Evolutionary conservation across 2,113 vertebrate genomes (phyloP), one percentile per base, ranked within the genome.

Genomic region (Acanthisitta chloris): DNA sequence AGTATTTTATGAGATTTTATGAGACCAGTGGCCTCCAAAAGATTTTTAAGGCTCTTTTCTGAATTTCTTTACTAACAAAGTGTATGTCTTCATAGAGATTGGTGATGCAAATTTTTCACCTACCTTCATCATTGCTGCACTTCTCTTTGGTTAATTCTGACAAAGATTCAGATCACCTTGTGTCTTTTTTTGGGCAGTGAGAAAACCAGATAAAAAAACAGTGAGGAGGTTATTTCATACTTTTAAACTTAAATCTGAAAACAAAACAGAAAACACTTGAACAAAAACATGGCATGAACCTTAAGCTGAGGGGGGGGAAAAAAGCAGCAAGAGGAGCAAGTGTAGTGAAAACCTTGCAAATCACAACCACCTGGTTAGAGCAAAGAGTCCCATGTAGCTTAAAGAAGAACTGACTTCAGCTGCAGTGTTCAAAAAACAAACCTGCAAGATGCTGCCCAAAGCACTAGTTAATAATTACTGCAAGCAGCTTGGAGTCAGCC

Each of bases 401-500:
- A 64, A 70, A 79, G 72, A 94, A 81, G 69, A 92, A 80, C 71
- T 81, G 57, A 83, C 40, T 94, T 64, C 59, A 51, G 38, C 78
- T 83, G 59, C 55, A 54, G 2, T 49, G 43, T 92, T 87, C 92
- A 71, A 48, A 95, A 84, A 80, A 15, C 36, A 34, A 95, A 94
- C 85, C n/a, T 96, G 33, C 1, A 11, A 69, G 78, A 82, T 11
- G 12, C 66, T 90, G 79, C 88, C 92, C 88, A 92, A 92, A 96
- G 79, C 85, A 78, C 85, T 67, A 59, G 85, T 93, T 96, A 93
- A 94, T 94, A 94, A 90, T 96, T 93, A 93, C 6, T 93, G 67
- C 59, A 51, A 73, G 43, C 46, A 86, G 79, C 79, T 94, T 95
- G 96, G 93, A 96, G 69, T 43, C 17, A 8, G 54, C 58, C 88